Conservation (phyloP, 2,113 vertebrate genomes). For the Megalops atlanticus region DNA sequence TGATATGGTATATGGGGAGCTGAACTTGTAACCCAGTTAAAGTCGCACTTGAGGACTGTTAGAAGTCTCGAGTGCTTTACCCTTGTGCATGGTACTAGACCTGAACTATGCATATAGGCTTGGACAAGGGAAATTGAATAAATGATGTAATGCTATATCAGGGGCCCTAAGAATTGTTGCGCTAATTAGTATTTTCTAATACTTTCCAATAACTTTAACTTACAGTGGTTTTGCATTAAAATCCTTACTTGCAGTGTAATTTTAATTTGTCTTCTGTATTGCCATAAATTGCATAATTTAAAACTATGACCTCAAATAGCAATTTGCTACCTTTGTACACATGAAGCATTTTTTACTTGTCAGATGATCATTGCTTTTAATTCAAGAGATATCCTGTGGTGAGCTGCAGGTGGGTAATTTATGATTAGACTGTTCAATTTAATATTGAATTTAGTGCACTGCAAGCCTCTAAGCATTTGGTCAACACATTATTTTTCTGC, state of each 20-base stretch:
- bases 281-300: not conserved
- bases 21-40: not conserved
- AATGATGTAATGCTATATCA: not conserved
- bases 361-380: no score
- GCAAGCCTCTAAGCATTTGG: not conserved
- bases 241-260: not conserved
- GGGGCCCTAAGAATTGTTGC: not conserved
- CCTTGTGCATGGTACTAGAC: no score
- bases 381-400: no score
- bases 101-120: no score
- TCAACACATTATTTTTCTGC: not conserved
- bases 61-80: no score
- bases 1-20: not conserved
- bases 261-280: not conserved
- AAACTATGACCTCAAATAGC: not conserved
- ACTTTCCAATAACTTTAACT: not conserved
- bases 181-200: conserved; percentile 1
- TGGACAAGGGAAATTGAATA: no score
- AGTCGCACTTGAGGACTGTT: not conserved
- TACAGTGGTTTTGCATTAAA: not conserved
- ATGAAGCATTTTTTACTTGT: not conserved
- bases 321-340: not conserved
- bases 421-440: no score
- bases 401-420: no score
- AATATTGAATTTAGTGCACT: no score